Percentiles rank a stretch among this genome's conserved stretches.
These are phyloP conservation scores for Palaemon carinicauda DNA, from an alignment of 1,140 invertebrate species.

Conservation along the genomic window DNA sequence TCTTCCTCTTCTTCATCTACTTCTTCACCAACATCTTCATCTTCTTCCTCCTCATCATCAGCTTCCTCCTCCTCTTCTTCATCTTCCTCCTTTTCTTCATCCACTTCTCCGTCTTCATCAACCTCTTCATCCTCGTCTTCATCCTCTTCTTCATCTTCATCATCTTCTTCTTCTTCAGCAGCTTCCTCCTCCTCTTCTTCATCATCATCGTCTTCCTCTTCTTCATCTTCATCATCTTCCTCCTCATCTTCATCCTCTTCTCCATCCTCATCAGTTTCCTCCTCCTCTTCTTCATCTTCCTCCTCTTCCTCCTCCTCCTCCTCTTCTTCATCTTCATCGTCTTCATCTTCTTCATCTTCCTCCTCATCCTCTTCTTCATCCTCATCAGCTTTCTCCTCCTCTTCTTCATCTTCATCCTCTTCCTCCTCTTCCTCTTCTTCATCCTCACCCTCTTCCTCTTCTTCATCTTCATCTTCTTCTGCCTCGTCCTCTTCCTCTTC, in stretches of 20 bases:
- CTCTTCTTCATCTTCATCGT: background rate
- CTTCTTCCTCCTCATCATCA: background rate
- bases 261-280: background rate
- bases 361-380: background rate
- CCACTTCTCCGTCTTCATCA: background rate
- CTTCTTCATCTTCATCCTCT: background rate
- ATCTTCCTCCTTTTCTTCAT: background rate
- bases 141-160: background rate
- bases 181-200: background rate
- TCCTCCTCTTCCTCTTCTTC: background rate
- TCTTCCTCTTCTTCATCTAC: background rate
- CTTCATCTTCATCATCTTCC: background rate
- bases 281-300: background rate
- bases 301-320: background rate
- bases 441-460: background rate
- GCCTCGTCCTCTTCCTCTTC: background rate
- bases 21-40: background rate
- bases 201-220: background rate
- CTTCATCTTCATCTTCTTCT: background rate
- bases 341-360: background rate
- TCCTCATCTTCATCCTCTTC: background rate
- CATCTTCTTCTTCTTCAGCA: background rate
- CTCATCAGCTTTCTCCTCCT: background rate
- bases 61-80: background rate
- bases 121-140: background rate